Evolutionary conservation across 1,140 invertebrate genomes (phyloP).

Genomic region (Pogonus chalceus): DNA sequence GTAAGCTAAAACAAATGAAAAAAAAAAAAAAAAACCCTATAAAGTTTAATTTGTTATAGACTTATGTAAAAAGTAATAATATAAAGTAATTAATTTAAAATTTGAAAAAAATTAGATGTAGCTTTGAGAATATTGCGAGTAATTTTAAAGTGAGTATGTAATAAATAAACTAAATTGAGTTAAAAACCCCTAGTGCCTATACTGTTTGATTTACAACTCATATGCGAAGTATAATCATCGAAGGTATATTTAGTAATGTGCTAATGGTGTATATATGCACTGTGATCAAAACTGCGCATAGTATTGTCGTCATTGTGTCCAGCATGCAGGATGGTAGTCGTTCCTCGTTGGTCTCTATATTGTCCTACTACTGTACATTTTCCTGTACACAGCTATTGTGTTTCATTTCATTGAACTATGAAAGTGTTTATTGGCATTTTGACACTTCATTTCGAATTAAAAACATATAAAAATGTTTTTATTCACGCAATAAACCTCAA

Average conservation of each 20-base stretch:
- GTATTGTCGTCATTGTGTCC: background rate
- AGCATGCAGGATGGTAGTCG: background rate
- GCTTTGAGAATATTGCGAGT: too few relatives aligned
- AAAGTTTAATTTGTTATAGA: too few relatives aligned
- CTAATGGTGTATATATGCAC: too few relatives aligned
- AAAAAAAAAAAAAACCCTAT: too few relatives aligned
- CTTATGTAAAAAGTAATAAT: too few relatives aligned
- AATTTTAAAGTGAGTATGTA: too few relatives aligned
- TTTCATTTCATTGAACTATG: constrained; percentile 4
- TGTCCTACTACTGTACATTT: background rate
- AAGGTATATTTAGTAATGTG: constrained; percentile 6
- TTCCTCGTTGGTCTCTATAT: background rate
- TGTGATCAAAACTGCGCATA: background rate
- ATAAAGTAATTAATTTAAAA: too few relatives aligned
- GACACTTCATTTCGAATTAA: background rate
- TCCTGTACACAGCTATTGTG: background rate
- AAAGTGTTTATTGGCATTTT: constrained; percentile 5
- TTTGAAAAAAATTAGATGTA: too few relatives aligned
- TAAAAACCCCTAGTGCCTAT: too few relatives aligned
- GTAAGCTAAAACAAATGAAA: too few relatives aligned
- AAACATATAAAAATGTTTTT: background rate
- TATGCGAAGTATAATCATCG: background rate
- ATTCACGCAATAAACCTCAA: background rate
- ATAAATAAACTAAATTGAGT: too few relatives aligned
- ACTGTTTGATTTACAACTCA: background rate